These are phyloP conservation scores for Callaeas wilsoni DNA, from an alignment of 2,113 vertebrate genomes.

Conservation along the genomic window DNA sequence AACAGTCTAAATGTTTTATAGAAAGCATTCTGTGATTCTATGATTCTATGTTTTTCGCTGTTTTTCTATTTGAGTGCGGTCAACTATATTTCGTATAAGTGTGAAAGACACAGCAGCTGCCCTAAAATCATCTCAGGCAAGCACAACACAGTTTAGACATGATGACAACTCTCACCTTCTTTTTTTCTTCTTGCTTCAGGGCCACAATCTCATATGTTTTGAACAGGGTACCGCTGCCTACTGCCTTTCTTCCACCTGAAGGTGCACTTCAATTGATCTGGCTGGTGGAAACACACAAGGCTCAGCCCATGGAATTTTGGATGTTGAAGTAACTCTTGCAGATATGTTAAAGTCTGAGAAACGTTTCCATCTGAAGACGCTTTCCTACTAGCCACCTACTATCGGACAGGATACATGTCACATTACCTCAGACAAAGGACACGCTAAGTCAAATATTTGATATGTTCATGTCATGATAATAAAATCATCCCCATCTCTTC, in stretches of 20 bases:
- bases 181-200: background rate
- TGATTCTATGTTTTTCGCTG: background rate
- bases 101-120: background rate
- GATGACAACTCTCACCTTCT: background rate
- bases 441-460: background rate
- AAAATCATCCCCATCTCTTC: background rate
- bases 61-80: background rate
- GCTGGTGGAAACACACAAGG: background rate
- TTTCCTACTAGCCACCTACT: background rate
- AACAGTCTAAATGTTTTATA: background rate
- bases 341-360: background rate
- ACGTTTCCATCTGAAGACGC: background rate
- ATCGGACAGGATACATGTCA: background rate
- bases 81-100: background rate
- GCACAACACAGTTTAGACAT: background rate
- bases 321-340: background rate
- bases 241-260: background rate
- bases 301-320: background rate
- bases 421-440: background rate
- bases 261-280: background rate
- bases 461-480: background rate
- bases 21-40: background rate
- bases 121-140: background rate
- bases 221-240: background rate
- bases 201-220: background rate